Evolutionary conservation across 2,888 invertebrate genomes (phyloP).

Genomic region (Lumbricus terrestris): DNA sequence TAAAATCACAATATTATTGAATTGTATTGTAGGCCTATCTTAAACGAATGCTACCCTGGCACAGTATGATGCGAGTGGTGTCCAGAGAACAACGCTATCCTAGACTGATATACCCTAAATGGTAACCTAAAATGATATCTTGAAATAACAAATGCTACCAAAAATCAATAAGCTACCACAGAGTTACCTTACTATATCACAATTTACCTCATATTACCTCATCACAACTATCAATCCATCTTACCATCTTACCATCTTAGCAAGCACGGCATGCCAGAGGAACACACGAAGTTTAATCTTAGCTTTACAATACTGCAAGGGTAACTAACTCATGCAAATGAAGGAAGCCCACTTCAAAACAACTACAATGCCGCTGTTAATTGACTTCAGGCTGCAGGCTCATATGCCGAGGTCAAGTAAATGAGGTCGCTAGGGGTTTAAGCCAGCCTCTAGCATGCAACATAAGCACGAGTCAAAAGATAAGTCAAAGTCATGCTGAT

Average conservation of each 20-base stretch:
- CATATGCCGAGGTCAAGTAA: too few relatives aligned
- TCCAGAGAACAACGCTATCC: neutral
- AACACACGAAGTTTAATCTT: neutral
- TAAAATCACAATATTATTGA: too few relatives aligned
- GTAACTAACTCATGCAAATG: neutral
- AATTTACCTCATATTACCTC: neutral
- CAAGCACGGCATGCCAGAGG: neutral
- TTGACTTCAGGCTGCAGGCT: too few relatives aligned
- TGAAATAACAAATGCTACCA: neutral
- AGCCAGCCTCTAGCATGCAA: neutral
- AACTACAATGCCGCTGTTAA: neutral
- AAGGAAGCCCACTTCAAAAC: neutral
- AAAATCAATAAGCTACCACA: neutral
- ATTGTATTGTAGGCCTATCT: neutral
- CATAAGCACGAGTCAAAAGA: neutral
- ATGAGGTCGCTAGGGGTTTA: too few relatives aligned
- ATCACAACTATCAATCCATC: neutral
- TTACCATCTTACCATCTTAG: neutral
- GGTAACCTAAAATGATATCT: neutral
- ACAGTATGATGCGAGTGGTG: neutral
- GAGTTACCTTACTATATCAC: neutral
- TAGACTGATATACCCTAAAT: neutral
- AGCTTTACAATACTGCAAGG: neutral
- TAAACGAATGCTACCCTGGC: neutral
- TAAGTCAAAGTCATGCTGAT: neutral